Percentiles rank a stretch among this genome's conserved stretches.
phyloP scores from a whole-genome alignment of 2,113 vertebrate species.

The Odocoileus virginianus region DNA sequence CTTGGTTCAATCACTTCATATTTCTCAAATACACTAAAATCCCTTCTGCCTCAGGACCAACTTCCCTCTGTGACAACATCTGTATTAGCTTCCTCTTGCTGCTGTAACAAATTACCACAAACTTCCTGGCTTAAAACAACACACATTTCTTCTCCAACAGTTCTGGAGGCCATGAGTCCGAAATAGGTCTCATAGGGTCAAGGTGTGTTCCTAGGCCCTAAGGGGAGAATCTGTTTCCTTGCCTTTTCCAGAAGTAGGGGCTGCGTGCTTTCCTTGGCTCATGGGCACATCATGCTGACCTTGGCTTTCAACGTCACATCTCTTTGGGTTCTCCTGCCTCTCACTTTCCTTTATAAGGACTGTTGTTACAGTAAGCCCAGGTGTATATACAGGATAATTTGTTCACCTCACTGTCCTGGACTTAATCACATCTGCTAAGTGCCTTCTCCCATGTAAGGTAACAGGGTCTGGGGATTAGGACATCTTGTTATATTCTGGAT shows the following conservation, averaged over 20 bases:
- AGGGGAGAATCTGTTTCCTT: too few relatives aligned
- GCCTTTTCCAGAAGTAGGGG: not conserved
- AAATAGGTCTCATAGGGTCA: not conserved
- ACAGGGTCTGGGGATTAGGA: not conserved
- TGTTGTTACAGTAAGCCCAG: not conserved
- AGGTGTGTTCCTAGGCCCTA: not conserved
- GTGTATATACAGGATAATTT: not conserved
- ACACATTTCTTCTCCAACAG: not conserved
- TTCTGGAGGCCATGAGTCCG: not conserved
- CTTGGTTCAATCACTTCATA: not conserved
- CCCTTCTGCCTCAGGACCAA: not conserved
- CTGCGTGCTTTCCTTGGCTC: not conserved
- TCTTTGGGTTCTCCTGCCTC: not conserved
- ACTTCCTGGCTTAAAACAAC: not conserved
- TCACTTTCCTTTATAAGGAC: not conserved
- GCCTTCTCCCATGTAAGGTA: not conserved
- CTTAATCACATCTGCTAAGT: not conserved
- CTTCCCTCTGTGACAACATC: not conserved
- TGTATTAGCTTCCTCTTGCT: not conserved
- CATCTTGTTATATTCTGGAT: not conserved
- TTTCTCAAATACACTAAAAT: not conserved
- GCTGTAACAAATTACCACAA: not conserved
- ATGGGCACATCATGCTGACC: not conserved
- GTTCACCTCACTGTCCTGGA: too few relatives aligned
- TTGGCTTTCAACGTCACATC: not conserved